These are phyloP conservation scores for Urocyon cinereoargenteus DNA, from an alignment of 2,797 vertebrate species.

Conservation along the genomic window DNA sequence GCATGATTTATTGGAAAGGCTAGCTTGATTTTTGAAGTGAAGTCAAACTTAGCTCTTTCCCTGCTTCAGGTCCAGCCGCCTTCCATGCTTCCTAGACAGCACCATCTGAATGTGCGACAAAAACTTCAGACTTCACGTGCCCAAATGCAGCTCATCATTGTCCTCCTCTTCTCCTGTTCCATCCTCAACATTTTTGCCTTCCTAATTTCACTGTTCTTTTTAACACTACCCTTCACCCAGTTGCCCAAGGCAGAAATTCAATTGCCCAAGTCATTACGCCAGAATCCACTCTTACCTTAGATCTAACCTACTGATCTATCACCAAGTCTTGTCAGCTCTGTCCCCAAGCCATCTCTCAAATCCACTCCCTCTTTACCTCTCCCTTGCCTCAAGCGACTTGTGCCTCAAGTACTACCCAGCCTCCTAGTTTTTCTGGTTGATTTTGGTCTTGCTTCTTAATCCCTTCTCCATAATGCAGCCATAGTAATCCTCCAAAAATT, in stretches of 20 bases:
- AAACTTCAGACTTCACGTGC: not conserved
- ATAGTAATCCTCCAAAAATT: not conserved
- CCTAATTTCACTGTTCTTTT: not conserved
- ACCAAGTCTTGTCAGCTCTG: not conserved
- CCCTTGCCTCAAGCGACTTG: not conserved
- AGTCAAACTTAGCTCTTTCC: not conserved
- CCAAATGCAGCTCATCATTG: not conserved
- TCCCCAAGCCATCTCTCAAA: not conserved
- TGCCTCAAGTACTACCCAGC: not conserved
- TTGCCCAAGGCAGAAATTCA: not conserved
- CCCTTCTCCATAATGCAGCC: not conserved
- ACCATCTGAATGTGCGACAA: not conserved
- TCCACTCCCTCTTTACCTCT: not conserved
- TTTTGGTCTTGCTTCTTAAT: conserved; percentile 34
- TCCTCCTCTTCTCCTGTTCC: not conserved
- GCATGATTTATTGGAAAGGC: not conserved
- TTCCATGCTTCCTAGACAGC: not conserved
- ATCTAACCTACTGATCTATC: not conserved
- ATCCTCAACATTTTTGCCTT: not conserved
- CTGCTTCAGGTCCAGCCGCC: not conserved
- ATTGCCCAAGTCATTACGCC: not conserved
- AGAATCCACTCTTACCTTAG: conserved; percentile 3
- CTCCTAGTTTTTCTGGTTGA: not conserved
- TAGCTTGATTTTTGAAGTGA: not conserved
- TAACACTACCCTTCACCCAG: not conserved